Base-by-base conservation (phyloP, 2,888 invertebrate genomes). In the Agrotis ipsilon region DNA sequence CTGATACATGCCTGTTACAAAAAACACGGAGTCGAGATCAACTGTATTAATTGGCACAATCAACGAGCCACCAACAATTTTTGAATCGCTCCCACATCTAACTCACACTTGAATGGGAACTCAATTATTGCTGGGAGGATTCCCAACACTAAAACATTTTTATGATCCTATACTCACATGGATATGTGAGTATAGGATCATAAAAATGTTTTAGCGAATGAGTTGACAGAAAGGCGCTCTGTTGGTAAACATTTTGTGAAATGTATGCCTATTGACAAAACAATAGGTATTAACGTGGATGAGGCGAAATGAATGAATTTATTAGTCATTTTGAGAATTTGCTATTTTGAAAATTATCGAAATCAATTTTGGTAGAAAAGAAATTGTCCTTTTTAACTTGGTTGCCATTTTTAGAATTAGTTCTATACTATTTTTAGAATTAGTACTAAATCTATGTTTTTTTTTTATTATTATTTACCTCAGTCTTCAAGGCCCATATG, bases 1-100 rank as follows among this genome's bases (percentile, higher is more conserved):
- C 52, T 72, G 43, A 79, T 72, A 77, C 67, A 77, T 19, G 81
- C 14, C 67, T 46, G 51, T 65, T 61, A 80, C 14, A 80, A 76
- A 80, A 82, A 83, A 76, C 61, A 57, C 55, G 59, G 39, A 46
- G 63, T 67, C 72, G 71, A 81, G 82, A 81, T 82, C 80, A 86
- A 80, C 78, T 68, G 55, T 79, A 79, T 81, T 84, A 86, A 86
- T 86, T 86, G 86, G 45, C 71, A 72, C 86, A 84, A 85, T 78
- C 77, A 82, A 67, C 72, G 68, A 46, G 68, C 67, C 64, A 62
- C 67, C 68, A 49, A 72, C 63, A 54, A 58, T 72, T 77, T 79
- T 77, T 58, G 78, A 61, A 72, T 72, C 78, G 78, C 27, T 65
- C 19, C 48, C 14, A 77, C 59, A 49, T 52, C 60, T 58, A 66